phyloP scores from a whole-genome alignment of 2,888 invertebrate species.

The Sarcophaga caerulescens region DNA sequence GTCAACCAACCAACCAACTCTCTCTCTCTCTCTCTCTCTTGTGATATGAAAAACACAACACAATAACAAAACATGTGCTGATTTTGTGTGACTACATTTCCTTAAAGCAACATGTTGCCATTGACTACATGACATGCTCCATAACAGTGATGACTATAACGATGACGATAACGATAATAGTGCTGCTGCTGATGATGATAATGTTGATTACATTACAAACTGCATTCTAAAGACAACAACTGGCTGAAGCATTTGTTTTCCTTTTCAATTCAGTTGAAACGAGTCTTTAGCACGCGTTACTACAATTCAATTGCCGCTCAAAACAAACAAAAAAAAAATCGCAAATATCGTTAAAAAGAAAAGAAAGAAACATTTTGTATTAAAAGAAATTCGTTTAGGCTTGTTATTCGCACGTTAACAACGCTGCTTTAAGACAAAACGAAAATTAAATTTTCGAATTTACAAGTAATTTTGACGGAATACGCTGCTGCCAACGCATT shows the following conservation, averaged over 20 bases:
- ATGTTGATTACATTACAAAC: constrained; percentile 36
- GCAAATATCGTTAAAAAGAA: neutral
- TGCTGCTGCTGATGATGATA: constrained; percentile 1
- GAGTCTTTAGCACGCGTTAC: constrained; percentile 58
- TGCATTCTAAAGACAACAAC: constrained; percentile 38
- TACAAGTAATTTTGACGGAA: neutral
- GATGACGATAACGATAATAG: neutral
- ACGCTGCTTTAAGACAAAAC: neutral
- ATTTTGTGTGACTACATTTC: neutral
- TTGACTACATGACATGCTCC: constrained; percentile 61
- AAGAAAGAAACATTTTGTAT: neutral
- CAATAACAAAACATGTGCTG: neutral
- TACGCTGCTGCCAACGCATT: neutral
- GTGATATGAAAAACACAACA: neutral
- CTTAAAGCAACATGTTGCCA: constrained; percentile 53
- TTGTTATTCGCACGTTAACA: neutral
- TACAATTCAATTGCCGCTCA: neutral
- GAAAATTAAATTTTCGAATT: neutral
- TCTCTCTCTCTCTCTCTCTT: neutral
- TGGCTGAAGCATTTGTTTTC: constrained; percentile 22
- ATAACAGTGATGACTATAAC: constrained; percentile 32
- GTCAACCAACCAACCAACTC: too few relatives aligned
- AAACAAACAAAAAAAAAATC: neutral
- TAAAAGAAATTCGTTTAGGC: constrained; percentile 1
- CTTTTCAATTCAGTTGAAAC: constrained; percentile 56